Conservation (phyloP, 1,140 invertebrate genomes). For the Meloidogyne exigua region DNA sequence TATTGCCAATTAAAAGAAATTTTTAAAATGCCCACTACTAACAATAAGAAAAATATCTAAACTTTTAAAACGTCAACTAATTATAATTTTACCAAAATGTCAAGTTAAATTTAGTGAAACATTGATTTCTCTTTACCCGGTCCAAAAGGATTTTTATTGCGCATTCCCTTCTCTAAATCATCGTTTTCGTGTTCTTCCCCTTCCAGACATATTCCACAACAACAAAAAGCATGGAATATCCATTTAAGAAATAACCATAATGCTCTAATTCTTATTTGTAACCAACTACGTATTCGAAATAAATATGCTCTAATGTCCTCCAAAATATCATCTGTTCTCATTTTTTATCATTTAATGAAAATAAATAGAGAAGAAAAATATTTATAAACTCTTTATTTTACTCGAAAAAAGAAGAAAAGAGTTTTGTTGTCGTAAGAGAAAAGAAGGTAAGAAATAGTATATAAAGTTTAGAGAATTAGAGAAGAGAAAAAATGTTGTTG, state of each 20-base stretch:
- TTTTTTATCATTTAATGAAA: background rate
- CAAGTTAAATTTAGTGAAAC: too few relatives aligned
- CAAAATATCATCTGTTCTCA: background rate
- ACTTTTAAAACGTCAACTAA: background rate
- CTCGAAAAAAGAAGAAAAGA: too few relatives aligned
- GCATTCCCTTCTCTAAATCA: slow-evolving; percentile 40
- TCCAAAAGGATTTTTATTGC: slow-evolving; percentile 23
- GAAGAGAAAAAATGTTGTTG: too few relatives aligned
- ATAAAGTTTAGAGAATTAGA: too few relatives aligned
- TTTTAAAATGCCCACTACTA: too few relatives aligned
- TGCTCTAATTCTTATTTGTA: slow-evolving; percentile 35
- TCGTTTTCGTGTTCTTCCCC: slow-evolving; percentile 15
- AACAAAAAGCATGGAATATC: slow-evolving; percentile 44
- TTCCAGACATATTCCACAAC: slow-evolving; percentile 41
- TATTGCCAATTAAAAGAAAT: background rate
- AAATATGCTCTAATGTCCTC: background rate
- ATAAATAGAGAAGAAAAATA: background rate
- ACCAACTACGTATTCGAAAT: slow-evolving; percentile 37
- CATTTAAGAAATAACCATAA: slow-evolving; percentile 46
- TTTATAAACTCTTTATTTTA: too few relatives aligned
- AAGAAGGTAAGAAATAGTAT: too few relatives aligned
- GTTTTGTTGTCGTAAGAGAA: background rate
- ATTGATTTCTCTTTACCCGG: slow-evolving; percentile 7
- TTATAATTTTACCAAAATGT: background rate
- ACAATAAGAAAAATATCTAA: too few relatives aligned